Evolutionary conservation across 2,113 vertebrate genomes (phyloP).

Genomic region (Ochotona princeps): DNA sequence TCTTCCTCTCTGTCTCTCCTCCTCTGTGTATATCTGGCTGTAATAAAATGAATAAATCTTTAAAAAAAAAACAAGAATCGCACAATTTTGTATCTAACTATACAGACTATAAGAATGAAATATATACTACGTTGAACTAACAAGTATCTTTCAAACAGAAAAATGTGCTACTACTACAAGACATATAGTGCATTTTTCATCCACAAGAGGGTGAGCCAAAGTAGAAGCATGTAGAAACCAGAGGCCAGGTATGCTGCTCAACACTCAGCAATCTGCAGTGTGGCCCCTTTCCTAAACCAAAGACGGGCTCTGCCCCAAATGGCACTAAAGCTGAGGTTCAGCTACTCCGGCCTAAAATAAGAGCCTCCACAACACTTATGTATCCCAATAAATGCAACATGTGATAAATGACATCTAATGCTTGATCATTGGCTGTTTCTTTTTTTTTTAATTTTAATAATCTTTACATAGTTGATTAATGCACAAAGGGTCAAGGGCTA

Average conservation of each 20-base stretch:
- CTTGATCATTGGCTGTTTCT: neutral
- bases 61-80: too few species aligned
- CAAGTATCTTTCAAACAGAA: neutral
- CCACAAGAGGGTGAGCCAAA: neutral
- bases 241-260: neutral
- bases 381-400: neutral
- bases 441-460: too few species aligned
- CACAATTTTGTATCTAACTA: neutral
- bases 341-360: neutral
- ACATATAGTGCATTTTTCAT: neutral
- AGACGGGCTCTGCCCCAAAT: neutral
- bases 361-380: neutral
- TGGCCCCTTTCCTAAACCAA: neutral
- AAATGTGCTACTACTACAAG: neutral
- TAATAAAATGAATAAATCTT: too few species aligned
- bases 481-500: too few species aligned
- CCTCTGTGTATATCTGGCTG: too few species aligned
- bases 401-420: neutral
- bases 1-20: too few species aligned
- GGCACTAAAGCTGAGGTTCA: neutral
- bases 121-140: conserved; percentile 4
- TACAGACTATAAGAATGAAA: neutral
- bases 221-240: neutral
- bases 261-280: neutral
- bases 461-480: too few species aligned